Conservation (phyloP, 1,140 invertebrate genomes). For the Nomia melanderi region DNA sequence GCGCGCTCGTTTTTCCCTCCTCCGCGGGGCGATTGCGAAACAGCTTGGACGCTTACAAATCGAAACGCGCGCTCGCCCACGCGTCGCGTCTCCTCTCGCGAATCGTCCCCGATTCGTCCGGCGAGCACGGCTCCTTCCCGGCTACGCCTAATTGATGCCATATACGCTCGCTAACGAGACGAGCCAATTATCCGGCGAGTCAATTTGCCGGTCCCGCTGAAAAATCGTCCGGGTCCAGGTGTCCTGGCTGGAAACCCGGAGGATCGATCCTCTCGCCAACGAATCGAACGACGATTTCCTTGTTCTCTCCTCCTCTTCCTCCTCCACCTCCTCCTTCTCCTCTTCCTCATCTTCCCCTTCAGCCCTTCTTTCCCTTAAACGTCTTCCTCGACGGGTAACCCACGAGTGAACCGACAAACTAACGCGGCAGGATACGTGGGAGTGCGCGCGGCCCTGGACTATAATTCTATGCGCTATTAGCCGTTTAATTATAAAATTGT, state of each 20-base stretch:
- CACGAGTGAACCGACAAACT: slow-evolving; percentile 23
- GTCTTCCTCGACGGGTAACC: slow-evolving; percentile 15
- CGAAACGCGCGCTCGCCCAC: slow-evolving; percentile 48
- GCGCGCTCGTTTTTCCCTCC: not conserved
- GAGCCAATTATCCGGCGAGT: slow-evolving; percentile 73
- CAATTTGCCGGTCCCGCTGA: slow-evolving; percentile 66
- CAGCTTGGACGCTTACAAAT: slow-evolving; percentile 30
- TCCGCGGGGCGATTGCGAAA: not conserved
- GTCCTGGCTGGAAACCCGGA: slow-evolving; percentile 28
- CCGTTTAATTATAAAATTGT: slow-evolving; percentile 81
- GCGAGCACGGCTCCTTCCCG: not conserved
- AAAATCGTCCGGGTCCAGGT: slow-evolving; percentile 20
- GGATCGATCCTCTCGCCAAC: not conserved
- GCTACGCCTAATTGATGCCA: slow-evolving; percentile 32
- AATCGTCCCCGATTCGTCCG: slow-evolving; percentile 14
- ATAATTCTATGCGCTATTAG: slow-evolving; percentile 81
- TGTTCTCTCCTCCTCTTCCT: slow-evolving; percentile 38
- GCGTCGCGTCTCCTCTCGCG: slow-evolving; percentile 3
- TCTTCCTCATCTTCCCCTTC: too few species aligned
- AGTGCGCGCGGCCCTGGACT: slow-evolving; percentile 76
- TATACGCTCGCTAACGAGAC: slow-evolving; percentile 66
- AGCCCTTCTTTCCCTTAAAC: slow-evolving; percentile 3
- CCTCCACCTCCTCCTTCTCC: not conserved
- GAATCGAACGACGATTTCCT: slow-evolving; percentile 37
- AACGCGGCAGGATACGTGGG: slow-evolving; percentile 71